Conservation (phyloP, 2,797 vertebrate species). For the Microhierax caerulescens region DNA sequence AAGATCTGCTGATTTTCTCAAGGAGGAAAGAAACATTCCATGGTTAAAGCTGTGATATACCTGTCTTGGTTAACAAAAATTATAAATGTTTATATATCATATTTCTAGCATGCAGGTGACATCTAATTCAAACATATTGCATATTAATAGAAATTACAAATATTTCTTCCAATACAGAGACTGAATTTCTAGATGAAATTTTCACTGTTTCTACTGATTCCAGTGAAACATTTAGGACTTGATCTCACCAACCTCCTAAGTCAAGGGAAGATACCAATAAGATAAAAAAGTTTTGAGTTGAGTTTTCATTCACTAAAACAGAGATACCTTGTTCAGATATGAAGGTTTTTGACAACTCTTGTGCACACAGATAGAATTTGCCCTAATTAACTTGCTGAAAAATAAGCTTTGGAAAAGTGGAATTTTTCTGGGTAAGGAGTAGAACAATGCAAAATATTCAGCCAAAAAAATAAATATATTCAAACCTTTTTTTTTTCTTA, state of each 20-base stretch:
- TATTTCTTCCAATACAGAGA: not conserved
- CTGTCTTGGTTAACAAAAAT: not conserved
- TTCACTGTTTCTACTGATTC: not conserved
- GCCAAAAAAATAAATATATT: not conserved
- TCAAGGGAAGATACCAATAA: not conserved
- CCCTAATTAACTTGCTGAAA: not conserved
- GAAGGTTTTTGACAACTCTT: not conserved
- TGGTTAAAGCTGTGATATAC: not conserved
- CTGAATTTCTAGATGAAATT: not conserved
- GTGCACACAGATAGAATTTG: not conserved
- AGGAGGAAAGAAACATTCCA: not conserved
- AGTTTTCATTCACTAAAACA: not conserved
- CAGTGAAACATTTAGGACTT: not conserved
- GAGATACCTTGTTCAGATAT: not conserved
- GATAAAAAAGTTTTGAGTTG: not conserved
- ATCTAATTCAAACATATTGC: not conserved
- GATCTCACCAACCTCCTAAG: not conserved
- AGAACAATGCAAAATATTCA: not conserved
- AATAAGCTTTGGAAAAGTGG: not conserved
- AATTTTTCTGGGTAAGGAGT: not conserved
- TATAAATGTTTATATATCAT: not conserved
- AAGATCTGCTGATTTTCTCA: not conserved
- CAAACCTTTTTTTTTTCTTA: not conserved
- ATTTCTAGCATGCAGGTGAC: not conserved
- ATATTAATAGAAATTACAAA: not conserved